phyloP scores from a whole-genome alignment of 2,797 vertebrate genomes.

The Taenioides sp. region DNA sequence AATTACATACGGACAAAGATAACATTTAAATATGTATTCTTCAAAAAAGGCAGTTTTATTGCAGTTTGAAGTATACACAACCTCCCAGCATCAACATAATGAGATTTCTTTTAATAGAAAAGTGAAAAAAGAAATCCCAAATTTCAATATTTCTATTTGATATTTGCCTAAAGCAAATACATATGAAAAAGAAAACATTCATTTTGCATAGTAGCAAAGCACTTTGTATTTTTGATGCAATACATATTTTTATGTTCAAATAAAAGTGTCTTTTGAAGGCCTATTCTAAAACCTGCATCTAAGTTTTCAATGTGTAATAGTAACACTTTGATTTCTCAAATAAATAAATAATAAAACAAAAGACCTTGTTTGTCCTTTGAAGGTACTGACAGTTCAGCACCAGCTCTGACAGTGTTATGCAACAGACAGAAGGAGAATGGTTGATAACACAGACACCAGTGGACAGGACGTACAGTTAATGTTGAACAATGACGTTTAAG shows the following conservation, averaged over 20 bases:
- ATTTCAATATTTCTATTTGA: constrained; percentile 41
- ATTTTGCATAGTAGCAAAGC: constrained; percentile 68
- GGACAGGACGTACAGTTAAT: constrained; percentile 40
- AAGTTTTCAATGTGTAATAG: constrained; percentile 10
- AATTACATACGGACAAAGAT: not conserved
- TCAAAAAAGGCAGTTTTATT: constrained; percentile 80
- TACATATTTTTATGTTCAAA: constrained; percentile 36
- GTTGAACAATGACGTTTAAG: constrained; percentile 34
- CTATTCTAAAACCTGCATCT: constrained; percentile 26
- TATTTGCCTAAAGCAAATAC: constrained; percentile 40
- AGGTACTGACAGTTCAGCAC: constrained; percentile 33
- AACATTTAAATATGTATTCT: constrained; percentile 26
- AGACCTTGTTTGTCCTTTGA: constrained; percentile 38
- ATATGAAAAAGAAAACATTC: constrained; percentile 54
- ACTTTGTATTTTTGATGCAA: constrained; percentile 52
- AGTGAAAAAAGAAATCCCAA: not conserved
- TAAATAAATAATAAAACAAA: constrained; percentile 26
- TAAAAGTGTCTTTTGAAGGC: constrained; percentile 45
- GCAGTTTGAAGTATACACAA: constrained; percentile 68
- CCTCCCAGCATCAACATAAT: constrained; percentile 43
- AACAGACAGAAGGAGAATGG: constrained; percentile 46
- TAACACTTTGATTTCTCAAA: constrained; percentile 13
- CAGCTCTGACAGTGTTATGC: constrained; percentile 31
- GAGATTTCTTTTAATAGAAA: constrained; percentile 47
- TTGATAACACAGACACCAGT: constrained; percentile 52